These are phyloP conservation scores for Psettodes erumei DNA, from an alignment of 2,113 vertebrate genomes.

Conservation along the genomic window DNA sequence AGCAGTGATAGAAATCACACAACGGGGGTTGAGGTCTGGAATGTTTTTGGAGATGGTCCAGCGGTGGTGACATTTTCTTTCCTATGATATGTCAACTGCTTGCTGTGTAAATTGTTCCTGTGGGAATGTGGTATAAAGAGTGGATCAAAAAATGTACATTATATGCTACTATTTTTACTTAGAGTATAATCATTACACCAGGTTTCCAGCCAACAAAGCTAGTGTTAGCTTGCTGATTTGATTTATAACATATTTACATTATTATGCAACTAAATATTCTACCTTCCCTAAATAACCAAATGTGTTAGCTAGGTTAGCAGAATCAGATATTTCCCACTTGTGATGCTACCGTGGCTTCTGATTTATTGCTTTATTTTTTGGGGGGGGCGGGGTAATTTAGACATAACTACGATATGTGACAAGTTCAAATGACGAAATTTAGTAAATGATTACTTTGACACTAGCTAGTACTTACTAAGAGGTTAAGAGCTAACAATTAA, in stretches of 20 bases:
- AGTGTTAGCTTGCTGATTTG: neutral
- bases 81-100: neutral
- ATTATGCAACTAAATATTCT: no score
- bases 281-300: no score
- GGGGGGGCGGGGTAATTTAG: no score
- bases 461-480: neutral
- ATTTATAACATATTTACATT: no score
- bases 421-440: neutral
- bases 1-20: conserved; percentile 32
- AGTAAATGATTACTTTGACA: neutral
- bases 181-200: no score
- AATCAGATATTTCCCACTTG: no score
- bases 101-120: conserved; percentile 15
- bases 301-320: no score
- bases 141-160: conserved; percentile 15
- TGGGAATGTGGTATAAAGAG: conserved; percentile 13
- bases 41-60: conserved; percentile 15
- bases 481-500: neutral
- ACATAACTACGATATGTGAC: neutral
- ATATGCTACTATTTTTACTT: no score
- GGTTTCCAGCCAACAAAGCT: no score
- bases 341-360: no score
- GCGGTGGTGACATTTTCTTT: conserved; percentile 19
- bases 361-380: no score
- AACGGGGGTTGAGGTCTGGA: conserved; percentile 19